phyloP scores from a whole-genome alignment of 2,888 invertebrate species.

The Sesia bembeciformis region DNA sequence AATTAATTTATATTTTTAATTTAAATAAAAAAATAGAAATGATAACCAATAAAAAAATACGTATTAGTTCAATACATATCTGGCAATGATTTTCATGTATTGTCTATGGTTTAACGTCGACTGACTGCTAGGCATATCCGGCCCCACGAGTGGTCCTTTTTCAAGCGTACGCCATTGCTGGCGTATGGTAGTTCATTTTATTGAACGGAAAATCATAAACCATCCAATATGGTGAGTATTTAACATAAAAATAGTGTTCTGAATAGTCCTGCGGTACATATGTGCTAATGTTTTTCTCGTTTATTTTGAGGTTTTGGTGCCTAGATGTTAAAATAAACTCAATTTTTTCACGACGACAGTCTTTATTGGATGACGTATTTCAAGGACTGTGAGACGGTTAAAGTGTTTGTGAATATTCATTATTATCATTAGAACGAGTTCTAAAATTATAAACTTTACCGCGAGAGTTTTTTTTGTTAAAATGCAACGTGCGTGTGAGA shows the following conservation, averaged over 20 bases:
- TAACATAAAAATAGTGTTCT: slow-evolving; percentile 35
- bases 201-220: slow-evolving; percentile 83
- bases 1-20: no score
- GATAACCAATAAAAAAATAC: no score
- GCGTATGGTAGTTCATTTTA: slow-evolving; percentile 85
- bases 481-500: slow-evolving; percentile 47
- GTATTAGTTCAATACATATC: neutral
- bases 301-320: slow-evolving; percentile 44
- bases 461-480: slow-evolving; percentile 4
- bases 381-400: slow-evolving; percentile 33
- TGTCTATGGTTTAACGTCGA: neutral
- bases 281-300: slow-evolving; percentile 27
- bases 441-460: neutral
- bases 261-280: slow-evolving; percentile 34
- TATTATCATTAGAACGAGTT: neutral
- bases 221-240: slow-evolving; percentile 87
- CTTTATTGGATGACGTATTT: slow-evolving; percentile 66
- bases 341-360: slow-evolving; percentile 30
- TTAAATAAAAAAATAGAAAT: no score
- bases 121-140: neutral
- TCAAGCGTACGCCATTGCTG: slow-evolving; percentile 91
- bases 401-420: slow-evolving; percentile 24
- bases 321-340: slow-evolving; percentile 18
- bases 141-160: slow-evolving; percentile 75
- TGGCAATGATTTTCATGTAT: neutral